These are phyloP conservation scores for Gambusia affinis DNA, from an alignment of 2,113 vertebrate genomes.

Conservation along the genomic window DNA sequence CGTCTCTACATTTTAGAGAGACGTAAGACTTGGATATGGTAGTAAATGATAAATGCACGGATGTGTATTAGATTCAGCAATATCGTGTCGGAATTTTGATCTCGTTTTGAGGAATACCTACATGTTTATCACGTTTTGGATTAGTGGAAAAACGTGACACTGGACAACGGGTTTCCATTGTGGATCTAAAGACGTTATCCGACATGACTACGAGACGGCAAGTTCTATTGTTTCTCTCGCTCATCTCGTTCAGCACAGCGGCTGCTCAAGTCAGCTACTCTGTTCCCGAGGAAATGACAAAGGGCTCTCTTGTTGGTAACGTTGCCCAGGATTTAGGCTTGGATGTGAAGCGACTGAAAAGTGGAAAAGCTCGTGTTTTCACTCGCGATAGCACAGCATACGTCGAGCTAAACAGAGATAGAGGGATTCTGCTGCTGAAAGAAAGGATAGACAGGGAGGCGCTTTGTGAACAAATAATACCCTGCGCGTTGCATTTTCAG, in stretches of 20 bases:
- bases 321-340: slow-evolving; percentile 76
- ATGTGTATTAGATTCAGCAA: fast-evolving
- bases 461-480: slow-evolving; percentile 69
- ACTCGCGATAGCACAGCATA: slow-evolving; percentile 64
- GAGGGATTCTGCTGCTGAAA: slow-evolving; percentile 64
- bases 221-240: slow-evolving; percentile 51
- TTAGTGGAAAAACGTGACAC: not conserved
- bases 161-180: not conserved
- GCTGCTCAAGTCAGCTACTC: slow-evolving; percentile 63
- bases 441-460: slow-evolving; percentile 82
- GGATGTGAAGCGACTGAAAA: slow-evolving; percentile 60
- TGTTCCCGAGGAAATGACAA: slow-evolving; percentile 57
- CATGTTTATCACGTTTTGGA: fast-evolving
- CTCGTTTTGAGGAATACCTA: not conserved
- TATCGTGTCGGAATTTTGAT: not conserved
- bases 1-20: not conserved
- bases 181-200: slow-evolving; percentile 3
- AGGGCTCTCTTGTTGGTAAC: slow-evolving; percentile 78
- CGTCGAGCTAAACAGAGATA: slow-evolving; percentile 62
- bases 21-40: not conserved
- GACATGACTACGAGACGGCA: slow-evolving; percentile 52
- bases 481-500: slow-evolving; percentile 78
- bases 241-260: slow-evolving; percentile 21
- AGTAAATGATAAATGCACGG: not conserved
- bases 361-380: slow-evolving; percentile 69